Conservation (phyloP, 1,140 invertebrate species). For the Zaprionus vittiger region DNA sequence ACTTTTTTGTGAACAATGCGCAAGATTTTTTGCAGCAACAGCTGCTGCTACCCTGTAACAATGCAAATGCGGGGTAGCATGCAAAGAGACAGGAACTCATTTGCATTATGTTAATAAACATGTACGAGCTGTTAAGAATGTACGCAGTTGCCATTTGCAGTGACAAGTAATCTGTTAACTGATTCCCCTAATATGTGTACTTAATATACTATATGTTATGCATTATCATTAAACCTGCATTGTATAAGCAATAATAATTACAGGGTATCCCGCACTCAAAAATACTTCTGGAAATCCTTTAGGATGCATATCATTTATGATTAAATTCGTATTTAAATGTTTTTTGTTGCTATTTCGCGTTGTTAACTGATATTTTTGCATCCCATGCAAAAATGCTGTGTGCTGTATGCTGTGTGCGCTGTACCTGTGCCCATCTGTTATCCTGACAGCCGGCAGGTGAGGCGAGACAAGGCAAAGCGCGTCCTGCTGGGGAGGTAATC, state of each 20-base stretch:
- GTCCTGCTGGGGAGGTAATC: slow-evolving; percentile 66
- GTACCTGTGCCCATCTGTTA: slow-evolving; percentile 74
- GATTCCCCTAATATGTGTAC: background rate
- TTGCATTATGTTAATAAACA: background rate
- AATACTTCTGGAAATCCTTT: background rate
- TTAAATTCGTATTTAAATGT: slow-evolving; percentile 45
- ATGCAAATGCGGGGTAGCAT: background rate
- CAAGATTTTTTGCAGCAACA: slow-evolving; percentile 51
- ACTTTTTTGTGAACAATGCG: slow-evolving; percentile 49
- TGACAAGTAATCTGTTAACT: background rate
- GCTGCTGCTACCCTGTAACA: slow-evolving; percentile 49
- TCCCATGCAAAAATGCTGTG: slow-evolving; percentile 35
- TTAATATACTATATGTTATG: background rate
- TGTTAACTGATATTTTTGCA: slow-evolving; percentile 76
- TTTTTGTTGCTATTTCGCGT: slow-evolving; percentile 33
- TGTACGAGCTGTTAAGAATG: background rate
- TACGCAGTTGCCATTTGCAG: background rate
- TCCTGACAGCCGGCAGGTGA: slow-evolving; percentile 68
- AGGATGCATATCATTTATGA: slow-evolving; percentile 36
- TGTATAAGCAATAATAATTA: background rate
- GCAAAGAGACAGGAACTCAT: too few relatives aligned
- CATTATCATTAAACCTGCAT: background rate
- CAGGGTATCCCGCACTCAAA: background rate
- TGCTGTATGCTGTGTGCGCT: slow-evolving; percentile 39
- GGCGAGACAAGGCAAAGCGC: background rate